phyloP scores from a whole-genome alignment of 2,888 invertebrate genomes.

The Liposcelis brunnea region DNA sequence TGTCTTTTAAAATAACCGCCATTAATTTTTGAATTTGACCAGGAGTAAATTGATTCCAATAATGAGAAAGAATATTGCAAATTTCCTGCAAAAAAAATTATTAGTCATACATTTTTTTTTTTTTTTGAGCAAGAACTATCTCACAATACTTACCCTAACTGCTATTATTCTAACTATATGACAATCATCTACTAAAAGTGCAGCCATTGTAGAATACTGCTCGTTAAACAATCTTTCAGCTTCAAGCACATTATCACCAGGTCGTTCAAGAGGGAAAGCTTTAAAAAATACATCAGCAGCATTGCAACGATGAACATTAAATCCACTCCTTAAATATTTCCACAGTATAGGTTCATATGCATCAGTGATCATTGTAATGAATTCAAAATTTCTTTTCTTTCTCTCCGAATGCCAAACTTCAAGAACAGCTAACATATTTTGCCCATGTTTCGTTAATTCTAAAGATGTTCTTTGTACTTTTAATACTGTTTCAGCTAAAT shows the following conservation, averaged over 20 bases:
- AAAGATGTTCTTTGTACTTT: slow-evolving; percentile 13
- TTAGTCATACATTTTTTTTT: neutral
- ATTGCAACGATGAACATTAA: slow-evolving; percentile 18
- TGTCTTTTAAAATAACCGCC: slow-evolving; percentile 13
- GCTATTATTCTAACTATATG: slow-evolving; percentile 19
- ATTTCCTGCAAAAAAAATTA: slow-evolving; percentile 14
- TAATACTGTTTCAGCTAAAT: slow-evolving; percentile 15
- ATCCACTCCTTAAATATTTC: slow-evolving; percentile 18
- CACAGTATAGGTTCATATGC: slow-evolving; percentile 19
- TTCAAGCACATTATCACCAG: slow-evolving; percentile 15
- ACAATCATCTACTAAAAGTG: slow-evolving; percentile 18
- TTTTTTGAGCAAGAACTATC: neutral
- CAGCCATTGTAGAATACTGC: slow-evolving; percentile 19
- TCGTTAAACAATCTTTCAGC: slow-evolving; percentile 16
- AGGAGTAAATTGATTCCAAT: slow-evolving; percentile 14
- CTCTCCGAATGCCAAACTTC: slow-evolving; percentile 14
- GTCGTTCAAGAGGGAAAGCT: slow-evolving; percentile 19
- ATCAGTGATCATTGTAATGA: slow-evolving; percentile 18
- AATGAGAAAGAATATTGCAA: slow-evolving; percentile 12
- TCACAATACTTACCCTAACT: slow-evolving; percentile 16
- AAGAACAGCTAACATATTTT: slow-evolving; percentile 16
- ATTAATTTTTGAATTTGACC: slow-evolving; percentile 14
- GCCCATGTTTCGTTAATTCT: slow-evolving; percentile 15
- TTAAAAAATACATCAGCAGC: slow-evolving; percentile 20
- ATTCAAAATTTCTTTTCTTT: slow-evolving; percentile 15